Evolutionary conservation across 2,797 vertebrate species (phyloP), one percentile per base, ranked within the genome.

Genomic region (Meriones psammophilus): DNA sequence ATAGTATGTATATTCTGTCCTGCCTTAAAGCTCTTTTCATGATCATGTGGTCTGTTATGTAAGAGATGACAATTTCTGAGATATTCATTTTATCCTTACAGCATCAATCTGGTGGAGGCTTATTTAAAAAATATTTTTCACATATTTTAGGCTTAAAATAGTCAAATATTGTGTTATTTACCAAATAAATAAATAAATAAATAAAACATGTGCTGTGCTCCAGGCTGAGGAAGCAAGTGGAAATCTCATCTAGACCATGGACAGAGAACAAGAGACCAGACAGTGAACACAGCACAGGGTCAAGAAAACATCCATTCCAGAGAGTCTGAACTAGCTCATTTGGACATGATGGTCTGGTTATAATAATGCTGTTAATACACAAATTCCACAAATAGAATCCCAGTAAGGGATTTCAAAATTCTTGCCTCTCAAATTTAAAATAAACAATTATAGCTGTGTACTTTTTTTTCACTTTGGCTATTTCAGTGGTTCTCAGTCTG

Each of bases 201-300:
- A 79, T 39, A 94, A 62, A 89, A 28, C 58, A 92, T 42, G 46
- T 95, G 39, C 84, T 90, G 17, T 89, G 20, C 83, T 18, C 64
- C 24, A 91, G 88, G 85, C 69, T 84, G 18, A 96, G 78, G 92
- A 95, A 96, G 42, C 58, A 68, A 86, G 85, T 46, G 50, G 50
- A 95, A 93, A 89, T 96, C 80, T 92, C 9, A 69, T 89, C 71
- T 94, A 90, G 73, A 90, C n/a, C 36, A n/a, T 78, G 60, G 42
- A 76, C 2, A 77, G 33, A 81, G 24, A 58, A 36, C 60, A 86
- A 62, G 88, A 39, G 1, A 92, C 69, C 71, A 91, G 69, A 39
- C 26, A 42, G 93, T n/a, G 26, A 76, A 60, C 20, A 28, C 0
- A 13, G 60, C 79, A 2, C 24, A 87, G 24, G 42, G 64, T 91